Percentiles rank a stretch among this genome's conserved stretches.
These are phyloP conservation scores for Sesia apiformis DNA, from an alignment of 2,888 invertebrate genomes.

Conservation along the genomic window DNA sequence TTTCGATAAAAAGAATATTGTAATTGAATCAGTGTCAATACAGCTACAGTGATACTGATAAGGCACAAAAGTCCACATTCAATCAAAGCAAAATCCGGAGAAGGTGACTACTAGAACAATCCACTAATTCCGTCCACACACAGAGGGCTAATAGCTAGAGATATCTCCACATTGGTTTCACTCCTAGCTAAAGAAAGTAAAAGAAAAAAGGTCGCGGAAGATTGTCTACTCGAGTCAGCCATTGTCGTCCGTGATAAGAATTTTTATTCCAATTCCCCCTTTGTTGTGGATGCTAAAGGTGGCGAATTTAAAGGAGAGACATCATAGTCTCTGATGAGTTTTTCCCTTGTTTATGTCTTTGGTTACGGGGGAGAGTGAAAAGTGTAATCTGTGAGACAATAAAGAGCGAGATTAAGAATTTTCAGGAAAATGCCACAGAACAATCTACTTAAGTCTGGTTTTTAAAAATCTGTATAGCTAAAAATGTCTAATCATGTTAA, in stretches of 20 bases:
- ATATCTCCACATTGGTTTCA: conserved; percentile 3
- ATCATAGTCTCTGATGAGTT: conserved; percentile 32
- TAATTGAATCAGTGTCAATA: too few relatives aligned
- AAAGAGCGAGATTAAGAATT: conserved; percentile 9
- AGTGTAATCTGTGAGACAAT: conserved; percentile 41
- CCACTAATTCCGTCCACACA: conserved; percentile 16
- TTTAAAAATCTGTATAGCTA: too few relatives aligned
- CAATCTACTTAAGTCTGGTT: too few relatives aligned
- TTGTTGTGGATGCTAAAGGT: conserved; percentile 29
- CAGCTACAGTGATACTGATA: too few relatives aligned
- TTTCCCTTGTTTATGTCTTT: conserved; percentile 27
- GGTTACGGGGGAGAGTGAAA: conserved; percentile 19
- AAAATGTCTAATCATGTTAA: too few relatives aligned
- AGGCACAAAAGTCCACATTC: conserved; percentile 1
- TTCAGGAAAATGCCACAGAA: background rate
- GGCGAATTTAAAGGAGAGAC: conserved; percentile 30
- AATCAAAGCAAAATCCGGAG: conserved; percentile 11
- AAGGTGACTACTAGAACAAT: conserved; percentile 16
- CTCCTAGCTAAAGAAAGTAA: conserved; percentile 1
- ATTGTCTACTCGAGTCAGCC: conserved; percentile 15
- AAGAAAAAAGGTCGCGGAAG: conserved; percentile 8
- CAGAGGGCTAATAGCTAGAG: conserved; percentile 1
- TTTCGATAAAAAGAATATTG: too few relatives aligned
- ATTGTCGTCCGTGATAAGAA: conserved; percentile 32
- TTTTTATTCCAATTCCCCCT: conserved; percentile 26